phyloP scores from a whole-genome alignment of 2,113 vertebrate genomes.

The Paracanthobrama guichenoti region DNA sequence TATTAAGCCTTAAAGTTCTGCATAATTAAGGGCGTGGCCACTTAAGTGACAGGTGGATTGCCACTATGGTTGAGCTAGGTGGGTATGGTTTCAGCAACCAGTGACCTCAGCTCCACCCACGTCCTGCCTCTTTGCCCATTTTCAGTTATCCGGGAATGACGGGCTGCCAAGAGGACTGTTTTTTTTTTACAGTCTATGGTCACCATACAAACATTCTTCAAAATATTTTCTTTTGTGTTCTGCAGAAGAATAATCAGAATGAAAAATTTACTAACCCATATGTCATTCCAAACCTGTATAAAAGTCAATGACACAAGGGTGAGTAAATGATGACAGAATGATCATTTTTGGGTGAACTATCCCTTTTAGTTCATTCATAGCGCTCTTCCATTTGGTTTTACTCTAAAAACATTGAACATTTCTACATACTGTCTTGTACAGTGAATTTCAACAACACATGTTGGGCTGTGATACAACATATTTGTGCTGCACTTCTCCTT shows the following conservation, averaged over 20 bases:
- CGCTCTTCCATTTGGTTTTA: neutral
- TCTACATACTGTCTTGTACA: neutral
- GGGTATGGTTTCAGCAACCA: no score
- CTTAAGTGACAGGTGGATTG: no score
- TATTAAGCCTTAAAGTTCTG: no score
- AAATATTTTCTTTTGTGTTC: neutral
- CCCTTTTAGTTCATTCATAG: neutral
- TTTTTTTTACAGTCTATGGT: neutral
- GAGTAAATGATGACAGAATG: neutral
- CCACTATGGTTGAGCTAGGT: no score
- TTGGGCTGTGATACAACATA: neutral
- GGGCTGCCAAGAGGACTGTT: no score
- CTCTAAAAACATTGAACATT: neutral
- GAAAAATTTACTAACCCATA: neutral
- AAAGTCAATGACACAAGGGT: neutral
- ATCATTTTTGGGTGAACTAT: neutral
- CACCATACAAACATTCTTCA: neutral
- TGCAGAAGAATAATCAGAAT: no score
- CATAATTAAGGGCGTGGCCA: no score
- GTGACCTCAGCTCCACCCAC: no score
- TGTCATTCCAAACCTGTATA: no score
- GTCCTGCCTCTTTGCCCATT: no score
- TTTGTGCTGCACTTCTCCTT: slow-evolving; percentile 2
- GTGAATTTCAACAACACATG: neutral
- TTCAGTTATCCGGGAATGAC: no score